Base-by-base conservation (phyloP, 2,113 vertebrate genomes). In the Trichomycterus rosablanca region DNA sequence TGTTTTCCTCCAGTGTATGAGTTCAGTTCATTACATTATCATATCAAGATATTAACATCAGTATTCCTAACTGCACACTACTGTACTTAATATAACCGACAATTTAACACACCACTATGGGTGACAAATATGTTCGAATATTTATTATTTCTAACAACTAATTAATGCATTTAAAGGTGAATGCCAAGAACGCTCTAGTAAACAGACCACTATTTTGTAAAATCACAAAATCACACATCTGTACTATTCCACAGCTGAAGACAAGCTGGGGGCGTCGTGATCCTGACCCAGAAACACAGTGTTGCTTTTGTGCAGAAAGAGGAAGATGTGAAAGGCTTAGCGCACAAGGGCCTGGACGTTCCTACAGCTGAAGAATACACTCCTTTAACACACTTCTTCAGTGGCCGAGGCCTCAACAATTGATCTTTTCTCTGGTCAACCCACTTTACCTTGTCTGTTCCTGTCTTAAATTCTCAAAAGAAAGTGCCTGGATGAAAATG, bases 271-370 rank as follows among this genome's bases (percentile, higher is more conserved):
- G 67, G 71, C 74, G 69, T 37, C 43, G 24, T 71, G 76, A 74
- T 68, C 78, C 78, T 78, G 82, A 83, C 81, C 80, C 69, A 85
- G 67, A 82, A 76, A 74, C 60, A 69, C 74, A 34, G 5, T 7
- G 39, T 23, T 8, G 10, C 26, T 32, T 45, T 34, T 58, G 20
- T 67, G 66, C 37, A 64, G 9, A 39, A 14, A 30, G 40, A 15
- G 43, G 45, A 30, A 23, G 53, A 35, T 5, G n/a, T 23, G 14
- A 11, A 22, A 26, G 32, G 16, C 45, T 20, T 1, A 16, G 30
- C 11, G 28, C 15, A 32, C 39, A 20, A 43, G 14, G 40, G 50
- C 7, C 18, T 6, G 1, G n/a, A 4, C 24, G 22, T 46, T 28
- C 35, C 39, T 45, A 30, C 39, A 34, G 46, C 64, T 59, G 19